Evolutionary conservation across 2,113 vertebrate species (phyloP), one percentile per base, ranked within the genome.

Genomic region (Ictalurus furcatus): DNA sequence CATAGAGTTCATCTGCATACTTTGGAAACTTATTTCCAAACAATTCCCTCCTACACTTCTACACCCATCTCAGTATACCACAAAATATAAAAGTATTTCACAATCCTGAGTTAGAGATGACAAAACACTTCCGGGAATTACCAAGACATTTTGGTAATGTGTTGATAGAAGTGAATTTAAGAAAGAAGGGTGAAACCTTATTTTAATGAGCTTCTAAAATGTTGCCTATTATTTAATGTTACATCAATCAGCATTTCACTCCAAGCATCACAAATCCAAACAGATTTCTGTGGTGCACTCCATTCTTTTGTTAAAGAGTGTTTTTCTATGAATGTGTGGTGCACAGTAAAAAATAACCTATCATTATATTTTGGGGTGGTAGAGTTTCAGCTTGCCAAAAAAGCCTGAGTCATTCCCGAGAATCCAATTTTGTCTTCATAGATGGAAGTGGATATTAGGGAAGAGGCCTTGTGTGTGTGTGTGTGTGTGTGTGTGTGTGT

Each of bases 391-490:
- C 89, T 90, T 90, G 89, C 89, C 90, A 85, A 89, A 90, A 91
- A 82, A 84, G 76, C 89, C 88, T 88, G 88, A 90, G 91, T 84
- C 89, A 91, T 94, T 95, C 93, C 92, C 92, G 92, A 90, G 93
- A 94, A 93, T 92, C 87, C 85, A 61, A 89, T 93, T 95, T 93
- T 91, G 92, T 93, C 91, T 93, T 88, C 90, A 88, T 91, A 83
- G 23, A 63, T 86, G 65, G 61, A 90, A 92, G 85, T 90, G 92
- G 94, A 95, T 91, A 92, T 90, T 91, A 89, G 67, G 85, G 23
- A 61, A 81, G 86, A 23, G 85, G 61, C 23, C 61, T 44, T 90
- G 23, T 30, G 34, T 78, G 85, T 4, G 85, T 89, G 37, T 74
- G 67, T 48, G 56, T 63, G 28, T 37, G 59, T 71, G 59, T 54